These are phyloP conservation scores for Malurus leucopterus DNA, from an alignment of 2,797 vertebrate species.

Conservation along the genomic window DNA sequence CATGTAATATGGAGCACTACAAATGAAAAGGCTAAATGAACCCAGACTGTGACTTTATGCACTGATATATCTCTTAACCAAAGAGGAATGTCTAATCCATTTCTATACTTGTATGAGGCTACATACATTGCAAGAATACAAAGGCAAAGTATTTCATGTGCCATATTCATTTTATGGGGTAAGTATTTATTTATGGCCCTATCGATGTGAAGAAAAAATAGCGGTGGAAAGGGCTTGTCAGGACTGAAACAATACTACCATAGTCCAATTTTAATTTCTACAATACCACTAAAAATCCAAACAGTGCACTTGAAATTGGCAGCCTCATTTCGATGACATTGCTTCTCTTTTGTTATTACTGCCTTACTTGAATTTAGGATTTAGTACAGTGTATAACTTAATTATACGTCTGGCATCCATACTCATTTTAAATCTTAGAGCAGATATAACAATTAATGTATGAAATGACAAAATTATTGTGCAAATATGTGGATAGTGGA, in stretches of 20 bases:
- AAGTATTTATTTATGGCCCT: slow-evolving; percentile 44
- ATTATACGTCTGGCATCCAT: neutral
- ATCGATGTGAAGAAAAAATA: neutral
- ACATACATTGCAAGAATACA: slow-evolving; percentile 50
- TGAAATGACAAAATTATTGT: neutral
- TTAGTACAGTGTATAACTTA: neutral
- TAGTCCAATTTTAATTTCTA: slow-evolving; percentile 24
- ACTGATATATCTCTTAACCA: slow-evolving; percentile 74
- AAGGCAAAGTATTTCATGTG: slow-evolving; percentile 27
- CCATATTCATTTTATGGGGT: slow-evolving; percentile 13
- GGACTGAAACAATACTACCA: neutral
- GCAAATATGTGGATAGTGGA: neutral
- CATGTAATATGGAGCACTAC: slow-evolving; percentile 77
- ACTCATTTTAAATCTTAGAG: neutral
- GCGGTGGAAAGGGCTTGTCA: neutral
- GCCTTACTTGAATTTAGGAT: neutral
- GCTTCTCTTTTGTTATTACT: neutral
- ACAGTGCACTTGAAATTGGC: slow-evolving; percentile 8
- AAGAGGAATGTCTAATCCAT: slow-evolving; percentile 71
- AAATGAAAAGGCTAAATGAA: slow-evolving; percentile 81
- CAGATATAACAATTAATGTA: neutral
- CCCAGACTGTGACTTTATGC: slow-evolving; percentile 72
- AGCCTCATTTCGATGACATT: neutral
- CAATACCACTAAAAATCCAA: neutral
- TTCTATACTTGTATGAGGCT: slow-evolving; percentile 47